Evolutionary conservation across 2,888 invertebrate genomes (phyloP).

Genomic region (Apamea anceps): DNA sequence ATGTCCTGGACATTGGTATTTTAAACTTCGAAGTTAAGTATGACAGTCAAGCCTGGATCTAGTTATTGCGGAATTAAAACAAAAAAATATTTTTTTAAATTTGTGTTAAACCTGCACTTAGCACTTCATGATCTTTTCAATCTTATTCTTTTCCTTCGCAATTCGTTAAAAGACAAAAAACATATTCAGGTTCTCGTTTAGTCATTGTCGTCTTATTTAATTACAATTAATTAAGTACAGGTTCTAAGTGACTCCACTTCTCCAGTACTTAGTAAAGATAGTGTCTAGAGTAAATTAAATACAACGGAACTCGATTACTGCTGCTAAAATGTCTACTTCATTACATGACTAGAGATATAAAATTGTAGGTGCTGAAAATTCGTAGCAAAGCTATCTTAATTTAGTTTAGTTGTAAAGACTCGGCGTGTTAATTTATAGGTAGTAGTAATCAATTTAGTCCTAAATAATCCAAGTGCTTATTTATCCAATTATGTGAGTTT

Average conservation of each 20-base stretch:
- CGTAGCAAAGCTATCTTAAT: slow-evolving; percentile 1
- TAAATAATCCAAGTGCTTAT: slow-evolving; percentile 4
- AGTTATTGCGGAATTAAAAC: neutral
- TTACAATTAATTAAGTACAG: neutral
- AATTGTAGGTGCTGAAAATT: neutral
- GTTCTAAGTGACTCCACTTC: neutral
- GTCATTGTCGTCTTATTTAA: neutral
- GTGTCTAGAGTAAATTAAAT: slow-evolving; percentile 14
- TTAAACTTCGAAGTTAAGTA: too few relatives aligned
- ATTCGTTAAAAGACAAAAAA: neutral
- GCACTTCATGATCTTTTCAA: too few relatives aligned
- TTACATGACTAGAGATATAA: neutral
- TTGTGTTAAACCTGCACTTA: too few relatives aligned
- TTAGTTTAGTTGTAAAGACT: neutral
- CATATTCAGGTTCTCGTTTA: neutral
- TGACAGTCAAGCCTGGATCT: neutral
- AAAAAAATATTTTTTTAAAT: too few relatives aligned
- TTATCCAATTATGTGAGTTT: slow-evolving; percentile 5
- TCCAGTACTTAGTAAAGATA: neutral
- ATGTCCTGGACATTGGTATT: too few relatives aligned
- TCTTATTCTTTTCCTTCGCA: neutral
- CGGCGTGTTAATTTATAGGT: neutral
- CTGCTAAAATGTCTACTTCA: slow-evolving; percentile 6
- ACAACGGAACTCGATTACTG: neutral
- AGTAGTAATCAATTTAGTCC: neutral